A percentile compares a stretch with the other conserved stretches of the same genome.
These are phyloP conservation scores for Aromia moschata DNA, from an alignment of 2,888 invertebrate genomes.

Conservation along the genomic window DNA sequence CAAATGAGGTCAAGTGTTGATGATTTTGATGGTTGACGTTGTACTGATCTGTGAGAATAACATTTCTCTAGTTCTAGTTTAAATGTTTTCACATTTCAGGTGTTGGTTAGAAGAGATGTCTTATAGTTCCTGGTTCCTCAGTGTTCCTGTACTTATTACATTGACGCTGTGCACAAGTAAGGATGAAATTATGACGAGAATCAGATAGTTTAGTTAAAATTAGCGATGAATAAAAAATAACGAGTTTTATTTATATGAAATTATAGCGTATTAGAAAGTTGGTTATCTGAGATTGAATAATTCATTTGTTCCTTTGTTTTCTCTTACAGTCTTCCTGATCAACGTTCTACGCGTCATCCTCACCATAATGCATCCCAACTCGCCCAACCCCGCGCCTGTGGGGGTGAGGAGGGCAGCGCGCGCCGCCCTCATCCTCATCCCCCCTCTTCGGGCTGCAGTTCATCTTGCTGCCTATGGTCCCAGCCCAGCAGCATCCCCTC, in stretches of 20 bases:
- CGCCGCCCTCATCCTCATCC: conserved; percentile 78
- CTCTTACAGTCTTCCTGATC: conserved; percentile 69
- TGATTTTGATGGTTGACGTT: no score
- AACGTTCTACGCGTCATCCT: conserved; percentile 74
- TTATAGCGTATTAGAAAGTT: no score
- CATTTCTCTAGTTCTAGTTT: no score
- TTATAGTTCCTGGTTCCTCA: conserved; percentile 71
- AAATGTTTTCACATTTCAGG: conserved; percentile 62
- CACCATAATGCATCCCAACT: conserved; percentile 71
- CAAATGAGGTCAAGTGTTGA: no score
- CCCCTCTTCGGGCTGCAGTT: conserved; percentile 81
- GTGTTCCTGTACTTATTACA: conserved; percentile 70
- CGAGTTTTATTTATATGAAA: no score
- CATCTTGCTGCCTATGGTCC: conserved; percentile 74
- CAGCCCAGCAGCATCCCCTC: conserved; percentile 66
- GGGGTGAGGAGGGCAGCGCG: conserved; percentile 74
- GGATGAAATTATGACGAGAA: no score
- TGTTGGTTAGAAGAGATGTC: conserved; percentile 76
- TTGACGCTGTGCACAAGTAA: conserved; percentile 70
- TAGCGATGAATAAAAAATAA: no score
- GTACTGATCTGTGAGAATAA: no score
- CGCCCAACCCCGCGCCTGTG: conserved; percentile 68
- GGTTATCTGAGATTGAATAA: no score
- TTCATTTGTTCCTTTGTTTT: no score
- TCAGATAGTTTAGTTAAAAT: no score